Conservation (phyloP, 2,797 vertebrate species). For the Prunella strophiata region DNA sequence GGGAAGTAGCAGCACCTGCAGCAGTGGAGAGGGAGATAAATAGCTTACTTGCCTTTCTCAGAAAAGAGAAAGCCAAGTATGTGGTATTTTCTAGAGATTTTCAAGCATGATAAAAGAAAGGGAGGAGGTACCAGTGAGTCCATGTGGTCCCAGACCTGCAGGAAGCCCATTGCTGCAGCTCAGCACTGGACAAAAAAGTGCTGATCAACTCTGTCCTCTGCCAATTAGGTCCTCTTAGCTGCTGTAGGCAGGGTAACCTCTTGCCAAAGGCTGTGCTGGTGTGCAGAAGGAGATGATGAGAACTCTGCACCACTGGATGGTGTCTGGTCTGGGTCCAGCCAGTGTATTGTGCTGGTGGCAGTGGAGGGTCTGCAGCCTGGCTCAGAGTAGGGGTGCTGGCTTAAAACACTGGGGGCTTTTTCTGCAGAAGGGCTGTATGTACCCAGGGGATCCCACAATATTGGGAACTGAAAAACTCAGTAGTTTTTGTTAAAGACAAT, state of each 20-base stretch:
- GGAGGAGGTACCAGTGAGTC: neutral
- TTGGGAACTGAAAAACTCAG: neutral
- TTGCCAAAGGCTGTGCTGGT: neutral
- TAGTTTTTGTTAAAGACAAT: neutral
- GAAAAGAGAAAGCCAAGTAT: neutral
- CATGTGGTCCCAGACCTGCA: neutral
- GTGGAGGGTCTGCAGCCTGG: neutral
- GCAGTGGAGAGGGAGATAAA: neutral
- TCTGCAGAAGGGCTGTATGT: neutral
- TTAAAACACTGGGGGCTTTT: neutral
- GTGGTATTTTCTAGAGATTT: neutral
- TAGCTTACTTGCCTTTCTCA: neutral
- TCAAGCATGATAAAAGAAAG: neutral
- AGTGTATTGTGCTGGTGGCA: neutral
- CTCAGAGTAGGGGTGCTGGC: neutral
- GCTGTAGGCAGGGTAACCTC: neutral
- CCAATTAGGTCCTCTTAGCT: neutral
- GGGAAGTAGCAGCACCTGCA: neutral
- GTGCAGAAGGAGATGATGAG: neutral
- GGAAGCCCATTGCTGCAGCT: neutral
- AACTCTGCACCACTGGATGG: rapidly evolving
- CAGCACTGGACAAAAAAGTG: neutral
- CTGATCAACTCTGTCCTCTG: neutral
- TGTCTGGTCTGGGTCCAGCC: neutral
- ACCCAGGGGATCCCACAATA: neutral